phyloP scores from a whole-genome alignment of 2,888 invertebrate genomes.

The Torymus aiolomorphi region DNA sequence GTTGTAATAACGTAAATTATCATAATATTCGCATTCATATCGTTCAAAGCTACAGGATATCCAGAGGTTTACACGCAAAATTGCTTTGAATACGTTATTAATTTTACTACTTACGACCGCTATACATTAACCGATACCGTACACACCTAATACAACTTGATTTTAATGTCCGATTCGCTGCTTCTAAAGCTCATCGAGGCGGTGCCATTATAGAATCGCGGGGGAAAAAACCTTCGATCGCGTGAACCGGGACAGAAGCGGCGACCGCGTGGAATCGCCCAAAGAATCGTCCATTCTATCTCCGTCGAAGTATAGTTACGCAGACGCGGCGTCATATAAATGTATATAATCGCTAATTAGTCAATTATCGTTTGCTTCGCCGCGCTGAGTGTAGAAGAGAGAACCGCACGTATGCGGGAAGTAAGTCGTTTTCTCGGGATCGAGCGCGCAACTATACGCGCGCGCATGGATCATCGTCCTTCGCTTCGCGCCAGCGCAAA shows the following conservation, averaged over 20 bases:
- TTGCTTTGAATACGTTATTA: too few relatives aligned
- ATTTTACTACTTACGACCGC: too few relatives aligned
- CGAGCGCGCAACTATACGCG: neutral
- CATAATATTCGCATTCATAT: too few relatives aligned
- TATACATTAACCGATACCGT: too few relatives aligned
- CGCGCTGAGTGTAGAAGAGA: neutral
- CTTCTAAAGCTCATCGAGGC: too few relatives aligned
- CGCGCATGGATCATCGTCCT: slow-evolving; percentile 44
- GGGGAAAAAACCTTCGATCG: slow-evolving; percentile 21
- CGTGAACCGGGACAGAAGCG: slow-evolving; percentile 22
- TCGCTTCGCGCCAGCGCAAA: neutral
- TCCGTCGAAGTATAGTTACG: too few relatives aligned
- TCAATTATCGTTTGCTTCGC: slow-evolving; percentile 26
- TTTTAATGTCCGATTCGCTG: too few relatives aligned
- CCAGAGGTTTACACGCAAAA: too few relatives aligned
- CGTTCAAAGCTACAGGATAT: too few relatives aligned
- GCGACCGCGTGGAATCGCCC: slow-evolving; percentile 7
- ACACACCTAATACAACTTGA: too few relatives aligned
- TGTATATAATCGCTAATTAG: slow-evolving; percentile 35
- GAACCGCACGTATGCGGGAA: slow-evolving; percentile 36
- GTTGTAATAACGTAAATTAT: too few relatives aligned
- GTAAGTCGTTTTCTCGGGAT: slow-evolving; percentile 44
- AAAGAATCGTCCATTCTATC: neutral
- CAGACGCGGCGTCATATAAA: neutral
- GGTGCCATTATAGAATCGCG: neutral